Base-by-base conservation (phyloP, 2,888 invertebrate species). In the Chloroclysta siterata region DNA sequence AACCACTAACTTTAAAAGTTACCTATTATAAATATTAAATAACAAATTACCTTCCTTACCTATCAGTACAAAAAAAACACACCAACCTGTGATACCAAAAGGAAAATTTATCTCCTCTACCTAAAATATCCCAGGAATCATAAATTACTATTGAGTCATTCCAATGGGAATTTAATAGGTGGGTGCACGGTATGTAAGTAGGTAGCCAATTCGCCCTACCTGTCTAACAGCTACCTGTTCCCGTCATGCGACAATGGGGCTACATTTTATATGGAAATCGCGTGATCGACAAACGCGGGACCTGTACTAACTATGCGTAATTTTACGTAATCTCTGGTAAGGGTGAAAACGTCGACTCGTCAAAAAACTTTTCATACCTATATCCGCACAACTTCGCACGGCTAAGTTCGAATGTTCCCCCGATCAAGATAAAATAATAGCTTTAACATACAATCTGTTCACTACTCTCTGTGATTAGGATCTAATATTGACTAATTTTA, bases 191-290 rank as follows among this genome's bases (percentile, higher is more conserved):
- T 28, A 39, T 0, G 41, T 5, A 13, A 41, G 13, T 42, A n/a
- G 41, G 15, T 44, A 44, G 15, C 11, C 10, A 46, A 10, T 46
- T 17, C 46, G 2, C 15, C 11, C 17, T 8, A 42, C 14, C n/a
- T 42, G 42, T 42, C n/a, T 42, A 5, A 14, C 15, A 17, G 22
- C 11, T 42, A 53, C 53, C 53, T 22, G 42, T 54, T 54, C 54
- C 44, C 46, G 54, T 13, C 46, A 10, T 50, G 46, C 46, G 17
- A 53, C 42, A 11, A 54, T 28, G 6, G 14, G 17, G 15, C 14
- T 15, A 56, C 59, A 46, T 69, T 76, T 76, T 76, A 78, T 76
- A 70, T 67, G 67, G 62, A 42, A 71, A 73, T 80, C 68, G 81
- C 81, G 80, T 80, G 80, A 66, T 46, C 17, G 46, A 46, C 17